Evolutionary conservation across 2,888 invertebrate genomes (phyloP).

Genomic region (Gisinianus flammeolus): DNA sequence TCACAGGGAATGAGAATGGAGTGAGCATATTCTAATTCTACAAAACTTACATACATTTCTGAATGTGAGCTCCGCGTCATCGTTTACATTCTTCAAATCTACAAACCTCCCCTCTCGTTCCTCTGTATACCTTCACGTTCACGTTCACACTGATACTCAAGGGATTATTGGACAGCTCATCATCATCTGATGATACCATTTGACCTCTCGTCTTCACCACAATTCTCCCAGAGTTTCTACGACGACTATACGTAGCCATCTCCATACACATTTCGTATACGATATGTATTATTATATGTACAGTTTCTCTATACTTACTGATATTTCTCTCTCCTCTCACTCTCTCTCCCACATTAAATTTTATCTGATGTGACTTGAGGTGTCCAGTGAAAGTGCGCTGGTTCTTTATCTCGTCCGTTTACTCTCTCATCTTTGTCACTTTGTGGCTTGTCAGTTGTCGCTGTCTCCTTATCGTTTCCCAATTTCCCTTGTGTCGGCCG

Average conservation of each 20-base stretch:
- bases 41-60: no score
- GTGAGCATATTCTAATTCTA: no score
- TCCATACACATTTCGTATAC: no score
- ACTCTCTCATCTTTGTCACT: background rate
- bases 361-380: slow-evolving; percentile 38
- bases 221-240: background rate
- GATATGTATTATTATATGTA: no score
- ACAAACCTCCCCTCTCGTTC: background rate
- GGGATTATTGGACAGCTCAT: slow-evolving; percentile 28
- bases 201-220: slow-evolving; percentile 14
- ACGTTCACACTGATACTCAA: slow-evolving; percentile 29
- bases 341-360: background rate
- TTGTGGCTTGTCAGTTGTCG: background rate
- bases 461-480: background rate
- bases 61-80: no score
- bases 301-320: no score
- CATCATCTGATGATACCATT: slow-evolving; percentile 22
- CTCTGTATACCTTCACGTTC: background rate
- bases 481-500: background rate
- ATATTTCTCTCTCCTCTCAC: no score
- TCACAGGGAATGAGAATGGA: no score
- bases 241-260: background rate
- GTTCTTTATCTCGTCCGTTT: background rate
- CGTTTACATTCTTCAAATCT: background rate
- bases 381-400: slow-evolving; percentile 27